Base-by-base conservation (phyloP, 2,888 invertebrate genomes). In the Sclerodermus sp. region DNA sequence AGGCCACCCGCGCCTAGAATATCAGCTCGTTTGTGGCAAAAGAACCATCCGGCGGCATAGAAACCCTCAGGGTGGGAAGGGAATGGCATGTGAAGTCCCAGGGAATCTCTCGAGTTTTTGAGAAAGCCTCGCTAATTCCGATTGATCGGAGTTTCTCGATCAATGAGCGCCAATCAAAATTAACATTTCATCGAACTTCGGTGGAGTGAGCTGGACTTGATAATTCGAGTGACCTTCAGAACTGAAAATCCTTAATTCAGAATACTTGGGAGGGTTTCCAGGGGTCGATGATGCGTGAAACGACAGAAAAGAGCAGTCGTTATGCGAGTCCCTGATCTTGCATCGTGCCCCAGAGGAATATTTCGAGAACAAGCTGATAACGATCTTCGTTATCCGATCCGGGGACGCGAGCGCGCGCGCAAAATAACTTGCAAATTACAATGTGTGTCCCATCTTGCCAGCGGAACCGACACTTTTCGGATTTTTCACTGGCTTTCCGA, bases 1-100 rank as follows among this genome's bases (percentile, higher is more conserved):
- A 71, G 64, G 60, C 57, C 55, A 49, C 57, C 58, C 61, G 60
- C 62, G 62, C 66, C 68, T 60, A 63, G 64, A 66, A 69, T 69
- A 70, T 66, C 60, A 59, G 57, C 58, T 64, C 62, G 61, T 63
- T 63, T 60, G 43, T 47, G 53, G 54, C 53, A 17, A 50, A 55
- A 53, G 50, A 39, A 8, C 17, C 29, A 31, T 10, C 32, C 44
- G 17, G 41, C 38, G 42, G 34, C 13, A 17, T 42, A 23, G 39
- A 18, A 38, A 30, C 46, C 46, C 31, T 31, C 46, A 17, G 34
- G 30, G 34, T 12, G 34, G 12, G 12, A 4, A 34, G 13, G 13
- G 10, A 34, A n/a, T 34, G 3, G n/a, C 34, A 34, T 12, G n/a
- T 8, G 13, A n/a, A 34, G 4, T n/a, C n/a, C n/a, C n/a, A n/a